These are phyloP conservation scores for Nematopogon swammerdamellus DNA, from an alignment of 2,888 invertebrate genomes.

Conservation along the genomic window DNA sequence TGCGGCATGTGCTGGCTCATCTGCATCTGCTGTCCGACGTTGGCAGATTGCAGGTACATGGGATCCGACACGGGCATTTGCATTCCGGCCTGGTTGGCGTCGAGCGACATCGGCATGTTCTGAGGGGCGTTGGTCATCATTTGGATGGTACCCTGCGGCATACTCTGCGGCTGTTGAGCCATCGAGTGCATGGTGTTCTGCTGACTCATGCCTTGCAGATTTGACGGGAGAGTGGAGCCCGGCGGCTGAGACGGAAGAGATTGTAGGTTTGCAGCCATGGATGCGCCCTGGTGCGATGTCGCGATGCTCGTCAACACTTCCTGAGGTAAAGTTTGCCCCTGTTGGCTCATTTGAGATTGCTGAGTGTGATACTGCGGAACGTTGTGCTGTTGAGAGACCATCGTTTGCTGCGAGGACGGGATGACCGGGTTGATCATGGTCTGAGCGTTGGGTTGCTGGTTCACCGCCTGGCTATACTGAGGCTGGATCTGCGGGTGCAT, in stretches of 20 bases:
- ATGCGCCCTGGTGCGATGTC: conserved; percentile 48
- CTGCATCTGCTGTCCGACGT: conserved; percentile 42
- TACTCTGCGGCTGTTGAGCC: conserved; percentile 51
- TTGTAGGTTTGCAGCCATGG: conserved; percentile 42
- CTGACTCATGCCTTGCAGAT: conserved; percentile 51
- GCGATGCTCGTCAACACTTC: conserved; percentile 49
- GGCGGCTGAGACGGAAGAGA: conserved; percentile 47
- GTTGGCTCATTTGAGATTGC: conserved; percentile 45
- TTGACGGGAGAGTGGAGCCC: conserved; percentile 60
- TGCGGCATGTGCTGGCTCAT: conserved; percentile 44
- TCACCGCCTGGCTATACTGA: conserved; percentile 50
- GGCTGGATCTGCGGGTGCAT: conserved; percentile 55
- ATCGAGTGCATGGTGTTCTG: conserved; percentile 47
- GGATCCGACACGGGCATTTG: conserved; percentile 53
- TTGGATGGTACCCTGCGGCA: conserved; percentile 57
- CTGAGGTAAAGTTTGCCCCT: conserved; percentile 46
- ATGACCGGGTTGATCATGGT: conserved; percentile 43
- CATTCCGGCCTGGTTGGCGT: conserved; percentile 53
- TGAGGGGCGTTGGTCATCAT: conserved; percentile 53
- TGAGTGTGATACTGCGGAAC: conserved; percentile 51
- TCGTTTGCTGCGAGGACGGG: conserved; percentile 44
- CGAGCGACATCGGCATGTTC: conserved; percentile 54
- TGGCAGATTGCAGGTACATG: conserved; percentile 45
- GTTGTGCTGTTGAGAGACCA: conserved; percentile 44
- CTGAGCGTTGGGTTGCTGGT: conserved; percentile 42